Percentiles rank a stretch among this genome's conserved stretches.
Conservation (phyloP, 1,140 invertebrate species). For the Magallana gigas region DNA sequence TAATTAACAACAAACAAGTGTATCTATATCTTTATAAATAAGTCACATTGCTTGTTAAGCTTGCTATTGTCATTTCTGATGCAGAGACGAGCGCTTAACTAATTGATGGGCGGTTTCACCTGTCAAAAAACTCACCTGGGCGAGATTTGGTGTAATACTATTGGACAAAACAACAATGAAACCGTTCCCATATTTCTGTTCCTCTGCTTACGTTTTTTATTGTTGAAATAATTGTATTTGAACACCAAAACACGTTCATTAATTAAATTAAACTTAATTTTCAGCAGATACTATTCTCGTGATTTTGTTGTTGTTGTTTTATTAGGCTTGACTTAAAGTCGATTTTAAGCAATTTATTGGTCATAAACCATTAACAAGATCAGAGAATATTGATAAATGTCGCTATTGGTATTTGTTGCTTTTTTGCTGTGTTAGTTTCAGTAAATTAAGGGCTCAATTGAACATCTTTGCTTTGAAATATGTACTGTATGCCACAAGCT, state of each 20-base stretch:
- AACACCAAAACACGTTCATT: slow-evolving; percentile 24
- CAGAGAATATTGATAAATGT: background rate
- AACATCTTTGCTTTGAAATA: background rate
- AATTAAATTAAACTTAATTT: background rate
- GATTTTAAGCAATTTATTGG: too few species aligned
- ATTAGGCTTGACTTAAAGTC: background rate
- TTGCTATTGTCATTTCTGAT: slow-evolving; percentile 10
- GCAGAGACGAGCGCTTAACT: slow-evolving; percentile 26
- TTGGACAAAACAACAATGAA: background rate
- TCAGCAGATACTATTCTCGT: background rate
- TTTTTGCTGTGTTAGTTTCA: background rate
- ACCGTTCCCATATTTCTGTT: slow-evolving; percentile 9
- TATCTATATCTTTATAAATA: slow-evolving; percentile 27
- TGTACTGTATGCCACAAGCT: background rate
- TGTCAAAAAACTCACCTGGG: slow-evolving; percentile 17
- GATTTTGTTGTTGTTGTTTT: background rate
- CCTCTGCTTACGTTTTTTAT: background rate
- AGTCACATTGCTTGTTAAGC: slow-evolving; percentile 29
- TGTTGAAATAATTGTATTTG: background rate
- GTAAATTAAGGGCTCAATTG: slow-evolving; percentile 3
- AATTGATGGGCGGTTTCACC: slow-evolving; percentile 6
- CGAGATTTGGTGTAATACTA: background rate
- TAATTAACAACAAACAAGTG: slow-evolving; percentile 32
- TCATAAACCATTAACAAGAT: background rate
- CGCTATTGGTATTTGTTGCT: background rate